Evolutionary conservation across 2,113 vertebrate genomes (phyloP), one percentile per base, ranked within the genome.

Genomic region (Dipodomys spectabilis): DNA sequence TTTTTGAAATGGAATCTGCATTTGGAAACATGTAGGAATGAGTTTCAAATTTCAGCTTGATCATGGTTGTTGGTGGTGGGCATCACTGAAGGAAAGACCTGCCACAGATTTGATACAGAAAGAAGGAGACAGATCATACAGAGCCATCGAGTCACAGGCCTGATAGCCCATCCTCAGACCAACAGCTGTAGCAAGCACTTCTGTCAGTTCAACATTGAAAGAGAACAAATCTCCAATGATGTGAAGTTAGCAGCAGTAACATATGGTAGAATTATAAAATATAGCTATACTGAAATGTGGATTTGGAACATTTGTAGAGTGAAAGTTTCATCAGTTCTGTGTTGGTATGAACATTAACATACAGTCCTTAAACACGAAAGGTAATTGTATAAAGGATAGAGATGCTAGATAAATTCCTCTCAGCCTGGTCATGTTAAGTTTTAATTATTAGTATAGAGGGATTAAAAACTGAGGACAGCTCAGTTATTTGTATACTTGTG

Each of bases 241-340:
- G 30, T 87, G 72, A 82, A 57, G 45, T 49, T 60, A 25, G 27
- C 30, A 67, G 11, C 35, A 91, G 27, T 13, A 75, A 88, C 16
- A 84, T 57, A 65, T 60, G 44, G 57, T 22, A 87, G 22, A 78
- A 45, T 91, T n/a, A 72, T 60, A 62, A 77, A 91, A 78, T 73
- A 68, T 1, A 88, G 20, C 69, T 68, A 13, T 30, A 32, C 28
- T 77, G 28, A 72, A 84, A 65, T 77, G 0, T 27, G 25, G 6
- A 77, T 73, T 92, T 84, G 67, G 44, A 85, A 53, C n/a, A 62
- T 4, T 39, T 88, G 10, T 72, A 49, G 4, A 92, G 57, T 49
- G 28, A 75, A 84, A 44, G 11, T 64, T 2, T 79, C 16, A 74
- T 32, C 82, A 73, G 88, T 69, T 93, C 28, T 65, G 6, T 91